These are phyloP conservation scores for Donacobius atricapilla DNA, from an alignment of 2,113 vertebrate genomes.

Conservation along the genomic window DNA sequence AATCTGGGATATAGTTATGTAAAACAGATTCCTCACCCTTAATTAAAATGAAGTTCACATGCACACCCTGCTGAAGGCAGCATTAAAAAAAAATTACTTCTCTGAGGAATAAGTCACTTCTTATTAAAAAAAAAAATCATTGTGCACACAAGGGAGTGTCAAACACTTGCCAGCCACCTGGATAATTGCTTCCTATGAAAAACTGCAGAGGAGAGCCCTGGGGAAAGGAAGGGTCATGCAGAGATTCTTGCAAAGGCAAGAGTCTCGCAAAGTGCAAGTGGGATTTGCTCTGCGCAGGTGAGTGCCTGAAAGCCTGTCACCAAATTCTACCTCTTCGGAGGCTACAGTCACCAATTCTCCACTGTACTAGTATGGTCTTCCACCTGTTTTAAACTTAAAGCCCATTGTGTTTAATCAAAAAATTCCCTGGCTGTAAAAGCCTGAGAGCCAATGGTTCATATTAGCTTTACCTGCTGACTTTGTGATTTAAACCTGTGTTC, in stretches of 20 bases:
- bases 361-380: not conserved
- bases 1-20: slow-evolving; percentile 23
- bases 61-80: slow-evolving; percentile 45
- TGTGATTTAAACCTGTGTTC: not conserved
- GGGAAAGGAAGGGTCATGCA: not conserved
- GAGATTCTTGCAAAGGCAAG: not conserved
- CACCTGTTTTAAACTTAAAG: not conserved
- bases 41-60: slow-evolving; percentile 62
- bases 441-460: not conserved
- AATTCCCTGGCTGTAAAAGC: not conserved
- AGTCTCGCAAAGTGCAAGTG: not conserved
- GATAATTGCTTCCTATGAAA: not conserved
- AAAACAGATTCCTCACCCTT: slow-evolving; percentile 50
- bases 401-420: not conserved
- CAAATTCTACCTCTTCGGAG: not conserved
- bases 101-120: slow-evolving; percentile 1
- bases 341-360: not conserved
- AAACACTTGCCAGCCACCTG: not conserved
- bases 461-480: not conserved
- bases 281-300: not conserved
- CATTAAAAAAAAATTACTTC: not conserved
- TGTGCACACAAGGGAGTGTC: not conserved
- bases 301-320: not conserved
- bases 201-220: not conserved
- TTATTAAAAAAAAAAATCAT: not conserved